Base-by-base conservation (phyloP, 1,140 invertebrate species). In the Arion vulgaris region DNA sequence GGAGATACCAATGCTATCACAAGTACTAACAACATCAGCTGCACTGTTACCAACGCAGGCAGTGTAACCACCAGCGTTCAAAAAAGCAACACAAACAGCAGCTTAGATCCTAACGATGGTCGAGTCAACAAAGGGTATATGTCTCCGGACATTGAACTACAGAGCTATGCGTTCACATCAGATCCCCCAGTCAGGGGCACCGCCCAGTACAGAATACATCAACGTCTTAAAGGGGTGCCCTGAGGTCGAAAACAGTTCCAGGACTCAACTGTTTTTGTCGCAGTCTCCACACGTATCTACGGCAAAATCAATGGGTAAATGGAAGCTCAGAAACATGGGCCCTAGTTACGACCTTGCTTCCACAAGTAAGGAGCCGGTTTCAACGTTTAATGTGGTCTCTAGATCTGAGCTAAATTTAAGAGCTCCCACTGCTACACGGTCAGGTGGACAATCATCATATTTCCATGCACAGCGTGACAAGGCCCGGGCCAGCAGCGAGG, bases 121-220 rank as follows among this genome's bases (percentile, higher is more conserved):
- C 81, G 87, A 9, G 86, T 90, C 75, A 90, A 90, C 84, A 72
- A 84, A 32, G 88, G 88, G 7, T 90, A 90, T 83, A 90, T 86
- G 23, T 89, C 88, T 28, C 89, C 88, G 11, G 88, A 90, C 81
- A 89, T 89, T 62, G 89, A 90, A 84, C 84, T 90, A 19, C 86
- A 89, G 36, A 87, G 81, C 81, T 89, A 89, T 80, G 77, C 73
- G 0, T 72, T 45, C 28, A 23, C 73, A n/a, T 23, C 79, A 62
- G 38, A 69, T 39, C 62, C 57, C 53, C 45, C 53, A 45, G 28
- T 7, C 5, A 51, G 45, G 26, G 17, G 28, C 32, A 62, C 49
- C 26, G 53, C 34, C 5, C 34, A 36, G 19, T 19, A 68, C 17
- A 39, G 62, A 32, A 66, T 19, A 38, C 57, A 62, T 39, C 76